These are phyloP conservation scores for Heliconius eleuchia DNA, from an alignment of 1,140 invertebrate species.

Conservation along the genomic window DNA sequence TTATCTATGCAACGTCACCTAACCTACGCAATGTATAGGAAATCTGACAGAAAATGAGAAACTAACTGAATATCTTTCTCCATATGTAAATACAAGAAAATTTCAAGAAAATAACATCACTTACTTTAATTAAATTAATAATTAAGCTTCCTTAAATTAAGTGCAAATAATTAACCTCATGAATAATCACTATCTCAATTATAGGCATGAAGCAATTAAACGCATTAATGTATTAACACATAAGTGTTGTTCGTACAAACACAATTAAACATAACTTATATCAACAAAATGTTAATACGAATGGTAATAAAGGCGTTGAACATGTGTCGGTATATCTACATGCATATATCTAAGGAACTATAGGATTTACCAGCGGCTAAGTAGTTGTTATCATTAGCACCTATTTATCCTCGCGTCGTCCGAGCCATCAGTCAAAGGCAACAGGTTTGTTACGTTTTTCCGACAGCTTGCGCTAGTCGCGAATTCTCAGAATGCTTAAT, in stretches of 20 bases:
- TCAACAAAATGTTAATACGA: neutral
- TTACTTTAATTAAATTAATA: no score
- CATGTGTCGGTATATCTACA: no score
- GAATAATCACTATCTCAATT: neutral
- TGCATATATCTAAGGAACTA: no score
- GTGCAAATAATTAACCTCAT: no score
- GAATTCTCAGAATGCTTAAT: neutral
- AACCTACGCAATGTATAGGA: no score
- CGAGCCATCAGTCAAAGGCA: neutral
- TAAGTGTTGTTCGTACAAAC: neutral
- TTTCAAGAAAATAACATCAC: no score
- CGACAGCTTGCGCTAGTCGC: neutral
- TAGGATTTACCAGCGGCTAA: neutral
- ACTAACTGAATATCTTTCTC: no score
- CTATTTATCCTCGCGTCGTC: neutral
- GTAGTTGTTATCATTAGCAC: neutral
- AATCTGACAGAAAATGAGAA: no score
- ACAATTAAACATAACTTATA: neutral
- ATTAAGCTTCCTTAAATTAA: no score
- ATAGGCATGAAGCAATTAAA: neutral
- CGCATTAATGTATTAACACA: neutral
- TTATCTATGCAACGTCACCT: no score
- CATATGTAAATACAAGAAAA: no score
- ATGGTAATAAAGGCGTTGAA: no score
- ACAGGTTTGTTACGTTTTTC: neutral